Percentiles rank a stretch among this genome's conserved stretches.
Evolutionary conservation across 2,797 vertebrate species (phyloP).

Genomic region (Siniperca obscura): DNA sequence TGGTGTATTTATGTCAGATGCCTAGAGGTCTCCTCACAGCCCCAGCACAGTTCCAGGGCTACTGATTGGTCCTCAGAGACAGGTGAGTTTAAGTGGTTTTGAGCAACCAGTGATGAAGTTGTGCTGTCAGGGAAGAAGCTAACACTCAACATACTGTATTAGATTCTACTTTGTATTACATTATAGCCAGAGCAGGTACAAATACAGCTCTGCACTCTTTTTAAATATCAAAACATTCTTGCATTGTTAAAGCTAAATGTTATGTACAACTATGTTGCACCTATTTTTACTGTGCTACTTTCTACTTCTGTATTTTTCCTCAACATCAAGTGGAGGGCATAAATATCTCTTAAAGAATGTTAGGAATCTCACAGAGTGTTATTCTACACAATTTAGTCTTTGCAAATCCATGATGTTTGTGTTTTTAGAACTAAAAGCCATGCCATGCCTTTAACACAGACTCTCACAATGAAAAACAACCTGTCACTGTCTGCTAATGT

Average conservation of each 20-base stretch:
- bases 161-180: background rate
- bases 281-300: background rate
- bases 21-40: slow-evolving; percentile 8
- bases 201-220: background rate
- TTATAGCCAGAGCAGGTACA: background rate
- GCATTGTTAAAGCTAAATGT: background rate
- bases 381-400: background rate
- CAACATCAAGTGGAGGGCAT: background rate
- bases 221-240: background rate
- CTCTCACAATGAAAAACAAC: slow-evolving; percentile 22
- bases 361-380: background rate
- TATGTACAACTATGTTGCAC: background rate
- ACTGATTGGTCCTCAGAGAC: slow-evolving; percentile 51
- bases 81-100: slow-evolving; percentile 48
- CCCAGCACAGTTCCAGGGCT: slow-evolving; percentile 25
- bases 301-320: background rate
- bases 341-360: background rate
- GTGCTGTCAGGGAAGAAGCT: slow-evolving; percentile 31
- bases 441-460: slow-evolving; percentile 6
- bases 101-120: slow-evolving; percentile 52
- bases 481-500: slow-evolving; percentile 34
- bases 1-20: slow-evolving; percentile 20
- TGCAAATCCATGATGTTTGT: background rate
- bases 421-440: slow-evolving; percentile 1
- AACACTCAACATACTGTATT: slow-evolving; percentile 9